Evolutionary conservation across 2,888 invertebrate species (phyloP).

Genomic region (Rhingia campestris): DNA sequence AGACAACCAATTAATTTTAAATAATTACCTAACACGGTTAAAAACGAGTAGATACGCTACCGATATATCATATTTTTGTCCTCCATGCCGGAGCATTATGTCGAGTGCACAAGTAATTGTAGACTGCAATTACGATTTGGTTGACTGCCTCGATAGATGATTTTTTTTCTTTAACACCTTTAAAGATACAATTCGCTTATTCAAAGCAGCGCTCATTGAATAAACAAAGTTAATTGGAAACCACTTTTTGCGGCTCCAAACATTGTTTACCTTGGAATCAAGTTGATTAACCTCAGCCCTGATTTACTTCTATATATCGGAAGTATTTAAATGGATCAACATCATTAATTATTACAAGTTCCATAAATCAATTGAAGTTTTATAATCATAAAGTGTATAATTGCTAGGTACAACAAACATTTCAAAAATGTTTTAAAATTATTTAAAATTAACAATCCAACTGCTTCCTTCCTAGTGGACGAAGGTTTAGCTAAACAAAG

Average conservation of each 20-base stretch:
- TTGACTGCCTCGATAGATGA: constrained; percentile 23
- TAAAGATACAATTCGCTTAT: constrained; percentile 8
- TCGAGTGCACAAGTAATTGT: background rate
- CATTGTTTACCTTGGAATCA: constrained; percentile 40
- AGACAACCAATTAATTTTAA: no score
- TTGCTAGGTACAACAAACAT: no score
- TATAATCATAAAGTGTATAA: no score
- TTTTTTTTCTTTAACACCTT: constrained; percentile 15
- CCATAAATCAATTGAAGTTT: constrained; percentile 37
- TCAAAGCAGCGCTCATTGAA: constrained; percentile 17
- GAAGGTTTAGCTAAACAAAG: no score
- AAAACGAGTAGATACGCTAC: no score
- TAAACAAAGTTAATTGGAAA: constrained; percentile 44
- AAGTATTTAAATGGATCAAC: constrained; percentile 43
- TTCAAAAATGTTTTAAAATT: no score
- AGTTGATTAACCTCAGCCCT: constrained; percentile 49
- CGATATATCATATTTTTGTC: background rate
- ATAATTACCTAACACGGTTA: no score
- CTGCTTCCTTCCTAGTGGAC: no score
- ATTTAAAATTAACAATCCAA: no score
- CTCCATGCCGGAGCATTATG: background rate
- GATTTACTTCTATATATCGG: constrained; percentile 9
- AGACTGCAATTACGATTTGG: constrained; percentile 11
- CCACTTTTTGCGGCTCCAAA: constrained; percentile 41
- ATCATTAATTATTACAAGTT: constrained; percentile 36